Evolutionary conservation across 2,888 invertebrate genomes (phyloP).

Genomic region (Eilema depressum): DNA sequence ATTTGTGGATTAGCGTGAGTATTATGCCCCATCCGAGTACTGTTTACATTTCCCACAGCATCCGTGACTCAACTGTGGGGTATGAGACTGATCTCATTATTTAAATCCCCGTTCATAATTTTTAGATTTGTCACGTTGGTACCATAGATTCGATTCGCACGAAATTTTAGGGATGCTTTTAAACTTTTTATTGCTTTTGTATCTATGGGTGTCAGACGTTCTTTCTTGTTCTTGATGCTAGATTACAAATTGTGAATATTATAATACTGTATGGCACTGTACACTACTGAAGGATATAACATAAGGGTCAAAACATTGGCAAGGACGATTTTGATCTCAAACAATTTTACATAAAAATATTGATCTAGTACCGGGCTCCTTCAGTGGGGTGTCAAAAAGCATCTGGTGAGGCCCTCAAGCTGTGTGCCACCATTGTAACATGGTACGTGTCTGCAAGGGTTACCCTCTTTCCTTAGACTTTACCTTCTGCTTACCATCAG

Average conservation of each 20-base stretch:
- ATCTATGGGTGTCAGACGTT: slow-evolving; percentile 22
- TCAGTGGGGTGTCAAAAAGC: too few relatives aligned
- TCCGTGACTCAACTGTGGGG: slow-evolving; percentile 62
- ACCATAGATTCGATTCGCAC: slow-evolving; percentile 66
- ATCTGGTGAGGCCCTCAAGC: too few relatives aligned
- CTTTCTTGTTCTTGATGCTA: slow-evolving; percentile 10
- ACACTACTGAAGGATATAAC: background rate
- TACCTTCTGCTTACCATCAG: too few relatives aligned
- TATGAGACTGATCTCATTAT: slow-evolving; percentile 75
- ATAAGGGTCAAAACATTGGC: background rate
- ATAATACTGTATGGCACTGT: background rate
- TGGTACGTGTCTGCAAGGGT: too few relatives aligned
- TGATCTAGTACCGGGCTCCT: too few relatives aligned
- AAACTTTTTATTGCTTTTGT: slow-evolving; percentile 33
- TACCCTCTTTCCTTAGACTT: too few relatives aligned
- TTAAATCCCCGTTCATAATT: slow-evolving; percentile 80
- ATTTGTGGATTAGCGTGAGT: slow-evolving; percentile 75
- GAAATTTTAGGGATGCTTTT: slow-evolving; percentile 49
- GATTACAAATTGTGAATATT: background rate
- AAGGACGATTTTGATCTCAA: background rate
- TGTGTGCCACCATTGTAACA: too few relatives aligned
- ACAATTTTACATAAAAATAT: background rate
- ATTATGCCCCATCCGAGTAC: slow-evolving; percentile 64
- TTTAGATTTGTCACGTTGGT: slow-evolving; percentile 73
- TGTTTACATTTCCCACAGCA: slow-evolving; percentile 85